A percentile compares a stretch with the other conserved stretches of the same genome.
Evolutionary conservation across 1,140 invertebrate species (phyloP).

Genomic region (Carposina sasakii): DNA sequence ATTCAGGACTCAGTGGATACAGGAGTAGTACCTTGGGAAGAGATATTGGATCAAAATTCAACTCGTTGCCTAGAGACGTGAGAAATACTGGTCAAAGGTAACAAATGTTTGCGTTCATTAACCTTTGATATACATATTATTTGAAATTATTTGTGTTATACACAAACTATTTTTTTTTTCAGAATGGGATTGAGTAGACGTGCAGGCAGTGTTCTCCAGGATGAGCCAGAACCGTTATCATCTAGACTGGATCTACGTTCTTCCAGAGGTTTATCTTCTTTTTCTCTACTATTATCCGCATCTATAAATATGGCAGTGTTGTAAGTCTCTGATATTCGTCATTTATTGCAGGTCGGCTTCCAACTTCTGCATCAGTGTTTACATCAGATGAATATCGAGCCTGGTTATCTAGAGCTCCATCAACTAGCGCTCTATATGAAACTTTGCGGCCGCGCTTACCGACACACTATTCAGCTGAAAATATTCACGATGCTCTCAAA

Average conservation of each 20-base stretch:
- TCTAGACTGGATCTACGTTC: conserved; percentile 63
- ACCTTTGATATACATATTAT: background rate
- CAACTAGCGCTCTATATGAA: conserved; percentile 93
- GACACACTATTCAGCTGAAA: conserved; percentile 88
- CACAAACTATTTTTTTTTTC: conserved; percentile 13
- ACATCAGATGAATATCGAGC: conserved; percentile 92
- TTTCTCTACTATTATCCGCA: no score
- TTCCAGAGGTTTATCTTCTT: conserved; percentile 56
- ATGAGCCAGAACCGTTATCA: conserved; percentile 62
- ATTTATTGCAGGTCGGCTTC: conserved; percentile 46
- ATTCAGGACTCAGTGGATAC: conserved; percentile 73
- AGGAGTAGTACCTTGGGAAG: conserved; percentile 69
- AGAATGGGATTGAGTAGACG: conserved; percentile 57
- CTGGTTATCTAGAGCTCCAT: conserved; percentile 91
- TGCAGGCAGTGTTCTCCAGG: conserved; percentile 61
- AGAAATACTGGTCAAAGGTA: conserved; percentile 72
- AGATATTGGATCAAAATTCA: conserved; percentile 77
- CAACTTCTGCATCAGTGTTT: conserved; percentile 78
- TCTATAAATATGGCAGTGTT: no score
- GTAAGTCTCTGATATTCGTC: no score
- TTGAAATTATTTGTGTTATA: background rate
- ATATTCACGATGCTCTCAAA: conserved; percentile 86
- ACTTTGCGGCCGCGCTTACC: conserved; percentile 78
- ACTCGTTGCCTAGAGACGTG: conserved; percentile 83
- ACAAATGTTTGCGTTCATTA: conserved; percentile 12